Conservation (phyloP, 2,113 vertebrate genomes). For the Gobiocypris rarus region DNA sequence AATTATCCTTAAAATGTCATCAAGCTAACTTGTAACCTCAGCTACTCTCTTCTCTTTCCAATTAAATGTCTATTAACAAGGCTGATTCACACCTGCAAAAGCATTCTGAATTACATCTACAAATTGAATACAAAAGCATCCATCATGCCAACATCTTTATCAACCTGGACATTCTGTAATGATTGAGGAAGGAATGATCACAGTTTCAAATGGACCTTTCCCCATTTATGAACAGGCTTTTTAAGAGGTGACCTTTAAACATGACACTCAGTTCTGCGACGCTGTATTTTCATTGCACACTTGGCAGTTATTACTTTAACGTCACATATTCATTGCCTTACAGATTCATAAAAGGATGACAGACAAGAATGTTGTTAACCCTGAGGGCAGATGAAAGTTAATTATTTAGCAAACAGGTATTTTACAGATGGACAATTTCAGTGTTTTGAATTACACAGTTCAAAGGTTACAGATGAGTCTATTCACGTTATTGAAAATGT, state of each 20-base stretch:
- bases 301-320: conserved; percentile 2
- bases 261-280: not conserved
- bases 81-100: not conserved
- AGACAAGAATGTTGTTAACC: conserved; percentile 12
- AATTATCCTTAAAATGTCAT: not conserved
- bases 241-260: not conserved
- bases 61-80: not conserved
- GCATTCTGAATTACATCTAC: not conserved
- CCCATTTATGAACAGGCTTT: not conserved
- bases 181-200: not conserved
- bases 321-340: not conserved
- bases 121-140: not conserved
- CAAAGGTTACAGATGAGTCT: not conserved
- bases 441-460: not conserved
- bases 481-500: not conserved
- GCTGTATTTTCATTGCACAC: not conserved
- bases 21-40: not conserved
- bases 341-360: conserved; percentile 26
- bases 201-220: not conserved
- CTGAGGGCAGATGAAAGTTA: not conserved
- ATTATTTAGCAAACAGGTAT: conserved; percentile 11
- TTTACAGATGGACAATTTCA: not conserved
- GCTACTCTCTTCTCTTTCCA: not conserved
- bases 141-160: not conserved
- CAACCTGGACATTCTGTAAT: not conserved